Evolutionary conservation across 2,888 invertebrate genomes (phyloP), one percentile per base, ranked within the genome.

Genomic region (Isotomurus palustris): DNA sequence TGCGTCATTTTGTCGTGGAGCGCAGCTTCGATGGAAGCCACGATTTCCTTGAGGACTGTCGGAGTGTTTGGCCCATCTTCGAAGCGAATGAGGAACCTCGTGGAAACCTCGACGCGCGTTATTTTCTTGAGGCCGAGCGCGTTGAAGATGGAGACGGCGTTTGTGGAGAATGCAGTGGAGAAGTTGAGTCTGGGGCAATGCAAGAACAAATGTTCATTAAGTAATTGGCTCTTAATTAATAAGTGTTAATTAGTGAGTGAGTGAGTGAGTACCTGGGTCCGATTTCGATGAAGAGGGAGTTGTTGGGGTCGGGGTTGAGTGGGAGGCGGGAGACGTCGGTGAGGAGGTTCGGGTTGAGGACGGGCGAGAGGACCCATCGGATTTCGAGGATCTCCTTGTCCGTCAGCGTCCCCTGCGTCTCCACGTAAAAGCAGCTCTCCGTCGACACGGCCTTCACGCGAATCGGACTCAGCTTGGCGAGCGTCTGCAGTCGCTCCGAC

Each of bases 1-100:
- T 96, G 86, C 2, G 94, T 94, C 95, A 96, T 95, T 64, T 85
- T 83, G 78, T 96, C 96, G 75, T 91, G 85, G 27, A 96, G 75
- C n/a, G 79, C 75, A 40, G 82, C 77, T 24, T 80, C 82, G 71
- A 84, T 77, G 74, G 74, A 53, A 53, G 48, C 61, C 48, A 71
- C 71, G 22, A 71, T 54, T 14, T 52, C 60, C 22, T 64, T 49
- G 5, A 67, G 53, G 2, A 64, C 62, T 25, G 66, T 58, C n/a
- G 55, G 53, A 10, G 60, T 58, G 10, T 53, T 41, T 17, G 56
- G 59, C 25, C 58, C 62, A 22, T 71, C 61, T 19, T 56, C 62
- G 65, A 72, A 74, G 17, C 57, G 54, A 32, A 89, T 78, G 22
- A 85, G 78, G 76, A 92, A 94, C 69, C 91, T 80, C 3, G 82